phyloP scores from a whole-genome alignment of 1,140 invertebrate genomes.

The Brachystomella parvula region DNA sequence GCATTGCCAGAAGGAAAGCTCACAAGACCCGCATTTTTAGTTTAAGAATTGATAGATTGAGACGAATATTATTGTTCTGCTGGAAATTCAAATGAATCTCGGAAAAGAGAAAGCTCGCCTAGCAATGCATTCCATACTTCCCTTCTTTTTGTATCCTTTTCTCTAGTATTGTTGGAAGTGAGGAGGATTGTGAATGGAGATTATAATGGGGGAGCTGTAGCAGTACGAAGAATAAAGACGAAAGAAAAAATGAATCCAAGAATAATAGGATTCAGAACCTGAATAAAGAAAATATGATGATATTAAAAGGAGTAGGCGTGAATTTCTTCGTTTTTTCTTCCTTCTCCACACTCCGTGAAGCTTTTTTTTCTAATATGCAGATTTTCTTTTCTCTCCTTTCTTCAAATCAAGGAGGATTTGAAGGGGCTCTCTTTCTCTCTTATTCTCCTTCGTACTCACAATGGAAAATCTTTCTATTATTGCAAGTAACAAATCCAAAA shows the following conservation, averaged over 20 bases:
- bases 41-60: too few relatives aligned
- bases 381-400: background rate
- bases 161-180: background rate
- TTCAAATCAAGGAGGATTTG: background rate
- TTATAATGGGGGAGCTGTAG: background rate
- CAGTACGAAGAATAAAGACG: background rate
- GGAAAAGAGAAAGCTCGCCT: too few relatives aligned
- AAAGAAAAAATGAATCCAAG: background rate
- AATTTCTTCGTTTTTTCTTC: background rate
- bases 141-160: background rate
- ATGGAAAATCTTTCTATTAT: too few relatives aligned
- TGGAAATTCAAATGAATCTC: too few relatives aligned
- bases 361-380: background rate
- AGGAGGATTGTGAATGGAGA: background rate
- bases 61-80: too few relatives aligned
- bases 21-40: too few relatives aligned
- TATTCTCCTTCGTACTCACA: too few relatives aligned
- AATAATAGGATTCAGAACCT: background rate
- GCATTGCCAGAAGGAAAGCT: too few relatives aligned
- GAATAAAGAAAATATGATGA: slow-evolving; percentile 10
- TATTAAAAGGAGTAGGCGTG: slow-evolving; percentile 10
- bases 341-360: background rate
- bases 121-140: too few relatives aligned
- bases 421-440: too few relatives aligned
- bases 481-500: too few relatives aligned